These are phyloP conservation scores for Timandra comae DNA, from an alignment of 2,888 invertebrate genomes.

Conservation along the genomic window DNA sequence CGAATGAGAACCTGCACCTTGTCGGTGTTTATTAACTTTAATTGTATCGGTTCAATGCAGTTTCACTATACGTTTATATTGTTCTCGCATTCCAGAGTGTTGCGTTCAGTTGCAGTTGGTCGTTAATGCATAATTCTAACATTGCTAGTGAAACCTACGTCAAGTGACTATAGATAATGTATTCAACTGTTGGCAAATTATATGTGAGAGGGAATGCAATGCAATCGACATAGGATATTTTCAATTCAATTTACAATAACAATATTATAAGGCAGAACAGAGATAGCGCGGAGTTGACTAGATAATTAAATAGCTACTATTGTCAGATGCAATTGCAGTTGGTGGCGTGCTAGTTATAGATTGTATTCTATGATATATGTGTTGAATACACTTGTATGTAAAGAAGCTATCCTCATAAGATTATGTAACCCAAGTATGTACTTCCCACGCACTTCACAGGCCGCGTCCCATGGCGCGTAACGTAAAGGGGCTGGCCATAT, in stretches of 20 bases:
- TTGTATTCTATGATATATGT: slow-evolving; percentile 20
- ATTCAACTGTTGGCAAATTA: slow-evolving; percentile 35
- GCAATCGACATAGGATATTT: too few species aligned
- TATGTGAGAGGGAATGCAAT: slow-evolving; percentile 51
- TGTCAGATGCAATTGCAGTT: slow-evolving; percentile 3
- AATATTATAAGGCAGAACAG: too few species aligned
- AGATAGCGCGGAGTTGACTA: too few species aligned
- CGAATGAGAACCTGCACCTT: slow-evolving; percentile 62
- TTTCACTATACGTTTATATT: slow-evolving; percentile 52
- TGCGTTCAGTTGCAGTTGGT: slow-evolving; percentile 50
- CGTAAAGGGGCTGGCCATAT: slow-evolving; percentile 66
- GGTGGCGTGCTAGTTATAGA: slow-evolving; percentile 6
- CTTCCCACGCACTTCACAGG: slow-evolving; percentile 69
- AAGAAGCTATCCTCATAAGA: slow-evolving; percentile 57
- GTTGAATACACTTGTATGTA: slow-evolving; percentile 33
- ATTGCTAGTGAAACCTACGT: slow-evolving; percentile 60
- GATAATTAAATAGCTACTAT: slow-evolving; percentile 4
- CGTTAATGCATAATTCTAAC: slow-evolving; percentile 61
- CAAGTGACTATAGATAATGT: slow-evolving; percentile 39
- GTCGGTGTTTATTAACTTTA: slow-evolving; percentile 60
- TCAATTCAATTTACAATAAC: too few species aligned
- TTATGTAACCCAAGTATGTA: slow-evolving; percentile 72
- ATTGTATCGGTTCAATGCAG: slow-evolving; percentile 66
- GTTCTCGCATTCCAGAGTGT: slow-evolving; percentile 54
- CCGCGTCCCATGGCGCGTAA: slow-evolving; percentile 58